Base-by-base conservation (phyloP, 2,797 vertebrate genomes). In the Sebastes steindachneri region DNA sequence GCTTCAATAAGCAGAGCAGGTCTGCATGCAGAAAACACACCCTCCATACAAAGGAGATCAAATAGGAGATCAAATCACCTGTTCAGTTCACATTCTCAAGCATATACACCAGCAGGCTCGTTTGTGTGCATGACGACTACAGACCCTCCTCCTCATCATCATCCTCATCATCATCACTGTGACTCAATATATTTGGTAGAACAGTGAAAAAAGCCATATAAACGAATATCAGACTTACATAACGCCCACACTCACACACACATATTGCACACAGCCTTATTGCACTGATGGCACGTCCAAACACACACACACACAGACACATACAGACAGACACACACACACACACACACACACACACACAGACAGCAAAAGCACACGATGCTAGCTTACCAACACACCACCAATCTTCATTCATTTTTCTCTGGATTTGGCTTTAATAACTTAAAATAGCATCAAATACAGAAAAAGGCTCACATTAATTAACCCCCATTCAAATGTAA, bases 201-300 rank as follows among this genome's bases (percentile, higher is more conserved):
- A 64, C 21, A 25, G 6, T 70, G n/a, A 82, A 80, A 82, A 80
- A 35, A 64, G 15, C 41, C 6, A 51, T 57, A 53, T 54, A 55
- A 86, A 75, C 54, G 66, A 84, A 72, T 19, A 26, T 45, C 26
- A 48, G 54, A 80, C 75, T 92, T 93, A 91, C 82, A 86, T 92
- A 92, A 91, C 78, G 21, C 4, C 7, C 19, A 59, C 37, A 59
- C 12, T 25, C 54, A 45, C 21, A 71, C 54, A 45, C 35, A 62
- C 3, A 25, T n/a, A 51, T 11, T 3, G 21, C 68, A 62, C 33
- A 60, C 41, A 45, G 55, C 51, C 62, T 65, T 79, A 65, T 29
- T 31, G 74, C 74, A 84, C 76, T 84, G 77, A 86, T 78, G 70
- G 78, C 73, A 75, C 28, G 53, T 55, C 66, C 33, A 29, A 9